phyloP scores from a whole-genome alignment of 2,113 vertebrate genomes.

The Alethe diademata region DNA sequence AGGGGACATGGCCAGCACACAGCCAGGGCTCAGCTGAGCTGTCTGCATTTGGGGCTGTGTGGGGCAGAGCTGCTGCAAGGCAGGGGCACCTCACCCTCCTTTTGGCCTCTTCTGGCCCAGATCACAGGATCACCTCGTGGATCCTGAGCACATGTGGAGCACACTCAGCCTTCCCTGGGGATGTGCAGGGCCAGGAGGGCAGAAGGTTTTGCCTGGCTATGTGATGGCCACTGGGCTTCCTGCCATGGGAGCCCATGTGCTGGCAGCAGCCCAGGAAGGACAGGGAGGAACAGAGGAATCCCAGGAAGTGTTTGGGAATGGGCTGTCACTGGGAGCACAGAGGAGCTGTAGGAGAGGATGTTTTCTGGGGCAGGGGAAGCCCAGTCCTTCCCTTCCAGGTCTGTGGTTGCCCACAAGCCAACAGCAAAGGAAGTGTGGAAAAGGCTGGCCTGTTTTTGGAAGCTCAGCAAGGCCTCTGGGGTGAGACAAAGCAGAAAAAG shows the following conservation, averaged over 20 bases:
- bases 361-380: not conserved
- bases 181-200: not conserved
- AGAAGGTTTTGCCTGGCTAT: not conserved
- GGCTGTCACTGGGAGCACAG: not conserved
- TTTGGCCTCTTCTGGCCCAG: not conserved
- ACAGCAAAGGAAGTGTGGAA: not conserved
- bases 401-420: not conserved
- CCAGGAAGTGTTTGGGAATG: not conserved
- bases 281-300: not conserved
- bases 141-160: not conserved
- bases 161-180: not conserved
- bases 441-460: not conserved
- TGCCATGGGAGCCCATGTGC: fast-evolving
- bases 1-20: not conserved
- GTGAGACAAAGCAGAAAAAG: not conserved
- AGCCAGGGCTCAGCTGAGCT: not conserved
- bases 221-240: not conserved
- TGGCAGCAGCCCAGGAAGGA: not conserved
- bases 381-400: not conserved
- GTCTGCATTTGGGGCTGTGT: not conserved
- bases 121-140: fast-evolving
- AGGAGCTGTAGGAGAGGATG: not conserved
- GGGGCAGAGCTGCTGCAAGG: not conserved
- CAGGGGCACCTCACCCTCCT: not conserved
- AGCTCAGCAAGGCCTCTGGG: not conserved